phyloP scores from a whole-genome alignment of 2,797 vertebrate species.

The Hyperoplus lanceolatus region DNA sequence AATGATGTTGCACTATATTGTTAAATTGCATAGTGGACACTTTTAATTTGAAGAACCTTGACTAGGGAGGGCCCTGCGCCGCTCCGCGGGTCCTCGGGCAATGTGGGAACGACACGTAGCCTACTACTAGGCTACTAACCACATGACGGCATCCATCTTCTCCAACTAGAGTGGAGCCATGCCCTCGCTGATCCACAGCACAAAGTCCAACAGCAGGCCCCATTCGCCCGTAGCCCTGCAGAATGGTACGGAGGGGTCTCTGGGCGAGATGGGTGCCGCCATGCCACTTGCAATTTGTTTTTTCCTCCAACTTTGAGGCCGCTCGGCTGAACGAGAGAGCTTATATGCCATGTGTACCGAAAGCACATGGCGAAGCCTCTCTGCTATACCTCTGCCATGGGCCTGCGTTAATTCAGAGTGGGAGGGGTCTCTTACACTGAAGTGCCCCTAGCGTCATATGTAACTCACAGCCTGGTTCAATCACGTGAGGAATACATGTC shows the following conservation, averaged over 20 bases:
- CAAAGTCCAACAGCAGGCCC: constrained; percentile 74
- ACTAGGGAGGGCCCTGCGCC: constrained; percentile 19
- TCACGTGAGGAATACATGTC: constrained; percentile 58
- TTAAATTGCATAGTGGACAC: constrained; percentile 54
- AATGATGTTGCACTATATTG: constrained; percentile 68
- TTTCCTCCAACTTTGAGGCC: constrained; percentile 27
- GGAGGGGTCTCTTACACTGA: constrained; percentile 68
- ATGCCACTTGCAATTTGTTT: constrained; percentile 4
- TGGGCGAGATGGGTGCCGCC: constrained; percentile 3
- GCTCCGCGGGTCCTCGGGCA: constrained; percentile 50
- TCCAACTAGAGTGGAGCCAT: constrained; percentile 65
- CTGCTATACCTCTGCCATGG: constrained; percentile 59
- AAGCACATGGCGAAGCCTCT: constrained; percentile 67
- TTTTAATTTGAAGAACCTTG: constrained; percentile 32
- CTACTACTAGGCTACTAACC: constrained; percentile 44
- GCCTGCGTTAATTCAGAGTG: constrained; percentile 58
- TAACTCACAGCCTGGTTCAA: constrained; percentile 30
- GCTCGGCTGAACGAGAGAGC: constrained; percentile 14
- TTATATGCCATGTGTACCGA: constrained; percentile 43
- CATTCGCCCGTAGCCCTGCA: constrained; percentile 32
- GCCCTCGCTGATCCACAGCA: constrained; percentile 60
- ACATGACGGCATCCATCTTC: constrained; percentile 83
- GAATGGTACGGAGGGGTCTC: constrained; percentile 14
- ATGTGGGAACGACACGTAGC: constrained; percentile 78
- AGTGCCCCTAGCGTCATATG: constrained; percentile 62